Percentiles rank a stretch among this genome's conserved stretches.
Evolutionary conservation across 2,113 vertebrate genomes (phyloP).

Genomic region (Hippocampus comes): DNA sequence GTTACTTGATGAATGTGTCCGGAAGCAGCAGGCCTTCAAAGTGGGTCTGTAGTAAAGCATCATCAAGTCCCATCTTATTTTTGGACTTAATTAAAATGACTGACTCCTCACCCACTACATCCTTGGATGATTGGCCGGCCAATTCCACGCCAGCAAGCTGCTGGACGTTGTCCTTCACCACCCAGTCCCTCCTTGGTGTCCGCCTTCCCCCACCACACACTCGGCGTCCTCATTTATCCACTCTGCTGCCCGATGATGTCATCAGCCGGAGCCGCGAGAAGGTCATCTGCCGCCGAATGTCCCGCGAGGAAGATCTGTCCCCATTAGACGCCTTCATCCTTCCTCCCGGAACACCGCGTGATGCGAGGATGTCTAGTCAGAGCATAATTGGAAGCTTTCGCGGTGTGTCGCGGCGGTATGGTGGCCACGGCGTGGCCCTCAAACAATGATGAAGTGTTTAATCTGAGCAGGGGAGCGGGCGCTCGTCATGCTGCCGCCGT

Average conservation of each 20-base stretch:
- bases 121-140: not conserved
- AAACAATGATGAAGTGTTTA: conserved; percentile 75
- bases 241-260: conserved; percentile 52
- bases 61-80: not conserved
- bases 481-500: conserved; percentile 64
- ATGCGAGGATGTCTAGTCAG: conserved; percentile 25
- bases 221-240: conserved; percentile 22
- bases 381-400: conserved; percentile 46
- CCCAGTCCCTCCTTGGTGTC: not conserved
- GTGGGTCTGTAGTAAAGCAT: not conserved
- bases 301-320: conserved; percentile 38
- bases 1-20: not conserved
- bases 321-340: conserved; percentile 39
- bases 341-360: conserved; percentile 3
- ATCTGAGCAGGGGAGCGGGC: conserved; percentile 66
- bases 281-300: conserved; percentile 47
- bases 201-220: conserved; percentile 5
- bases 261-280: conserved; percentile 46
- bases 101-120: not conserved
- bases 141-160: not conserved
- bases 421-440: conserved; percentile 37
- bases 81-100: not conserved
- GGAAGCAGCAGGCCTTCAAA: not conserved
- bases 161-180: too few relatives aligned
- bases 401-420: conserved; percentile 21